These are phyloP conservation scores for Ptychadena robeensis DNA, from an alignment of 2,797 vertebrate species.

Conservation along the genomic window DNA sequence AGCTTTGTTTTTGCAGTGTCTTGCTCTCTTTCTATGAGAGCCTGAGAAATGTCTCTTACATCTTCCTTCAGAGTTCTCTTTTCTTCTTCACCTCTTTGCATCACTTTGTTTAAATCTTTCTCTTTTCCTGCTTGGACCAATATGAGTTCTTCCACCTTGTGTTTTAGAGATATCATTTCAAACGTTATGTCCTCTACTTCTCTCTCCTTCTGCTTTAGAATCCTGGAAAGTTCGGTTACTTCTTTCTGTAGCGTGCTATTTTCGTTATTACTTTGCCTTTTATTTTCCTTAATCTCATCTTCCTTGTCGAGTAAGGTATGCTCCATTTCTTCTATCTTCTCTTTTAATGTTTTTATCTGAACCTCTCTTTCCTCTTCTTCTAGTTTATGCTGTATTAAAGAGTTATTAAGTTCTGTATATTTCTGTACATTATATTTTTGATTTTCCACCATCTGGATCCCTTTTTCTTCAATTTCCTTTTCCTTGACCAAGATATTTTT, in stretches of 20 bases:
- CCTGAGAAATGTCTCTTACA: background rate
- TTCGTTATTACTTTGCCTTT: background rate
- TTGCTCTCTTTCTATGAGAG: conserved; percentile 4
- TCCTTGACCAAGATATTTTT: background rate
- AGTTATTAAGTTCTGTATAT: background rate
- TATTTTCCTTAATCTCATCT: background rate
- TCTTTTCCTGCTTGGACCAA: background rate
- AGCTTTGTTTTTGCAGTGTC: background rate
- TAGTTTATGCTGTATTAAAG: background rate
- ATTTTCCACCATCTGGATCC: background rate
- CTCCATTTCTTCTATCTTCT: background rate
- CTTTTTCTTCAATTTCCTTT: background rate
- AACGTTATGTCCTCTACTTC: conserved; percentile 64
- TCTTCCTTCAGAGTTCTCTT: background rate
- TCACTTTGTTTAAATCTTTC: background rate
- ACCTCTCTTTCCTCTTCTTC: background rate
- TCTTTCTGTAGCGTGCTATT: background rate
- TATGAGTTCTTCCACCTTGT: background rate
- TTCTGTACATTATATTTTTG: background rate
- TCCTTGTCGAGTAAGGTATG: background rate
- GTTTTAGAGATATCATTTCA: conserved; percentile 62
- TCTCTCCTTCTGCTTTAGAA: conserved; percentile 1
- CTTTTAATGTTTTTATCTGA: background rate
- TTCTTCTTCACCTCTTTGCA: conserved; percentile 6
- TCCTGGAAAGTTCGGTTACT: conserved; percentile 6